A percentile compares a stretch with the other conserved stretches of the same genome.
Conservation (phyloP, 2,888 invertebrate genomes). For the Ophonus ardosiacus region DNA sequence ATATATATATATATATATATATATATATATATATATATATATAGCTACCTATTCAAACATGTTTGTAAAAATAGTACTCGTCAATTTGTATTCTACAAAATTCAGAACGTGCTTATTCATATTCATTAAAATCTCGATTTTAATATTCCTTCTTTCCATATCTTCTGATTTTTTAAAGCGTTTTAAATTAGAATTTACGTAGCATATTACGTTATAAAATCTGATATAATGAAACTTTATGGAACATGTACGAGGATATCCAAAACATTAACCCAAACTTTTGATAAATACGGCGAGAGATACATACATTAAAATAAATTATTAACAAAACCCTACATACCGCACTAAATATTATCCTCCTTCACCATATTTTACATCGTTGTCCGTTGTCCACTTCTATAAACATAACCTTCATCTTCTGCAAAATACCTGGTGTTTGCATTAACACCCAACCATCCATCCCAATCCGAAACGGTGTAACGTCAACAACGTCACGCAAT, state of each 20-base stretch:
- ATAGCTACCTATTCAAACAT: too few species aligned
- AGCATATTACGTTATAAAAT: not conserved
- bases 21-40: too few species aligned
- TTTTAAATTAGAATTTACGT: too few species aligned
- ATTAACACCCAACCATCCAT: not conserved
- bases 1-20: too few species aligned
- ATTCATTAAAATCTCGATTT: too few species aligned
- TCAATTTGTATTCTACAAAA: too few species aligned
- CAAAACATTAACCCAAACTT: not conserved
- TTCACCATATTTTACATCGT: not conserved
- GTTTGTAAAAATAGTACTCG: too few species aligned
- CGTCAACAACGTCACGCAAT: conserved; percentile 16
- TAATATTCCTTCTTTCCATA: too few species aligned
- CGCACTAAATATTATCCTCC: not conserved
- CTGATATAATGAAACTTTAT: not conserved
- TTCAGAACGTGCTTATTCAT: too few species aligned
- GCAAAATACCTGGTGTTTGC: not conserved
- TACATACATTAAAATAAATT: not conserved
- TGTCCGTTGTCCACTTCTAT: not conserved
- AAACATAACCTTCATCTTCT: not conserved
- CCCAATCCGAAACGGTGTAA: not conserved
- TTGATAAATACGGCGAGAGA: not conserved
- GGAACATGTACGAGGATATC: not conserved
- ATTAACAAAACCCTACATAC: not conserved
- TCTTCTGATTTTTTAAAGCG: too few species aligned